Evolutionary conservation across 2,113 vertebrate genomes (phyloP), one percentile per base, ranked within the genome.

Genomic region (Crotalus tigris): DNA sequence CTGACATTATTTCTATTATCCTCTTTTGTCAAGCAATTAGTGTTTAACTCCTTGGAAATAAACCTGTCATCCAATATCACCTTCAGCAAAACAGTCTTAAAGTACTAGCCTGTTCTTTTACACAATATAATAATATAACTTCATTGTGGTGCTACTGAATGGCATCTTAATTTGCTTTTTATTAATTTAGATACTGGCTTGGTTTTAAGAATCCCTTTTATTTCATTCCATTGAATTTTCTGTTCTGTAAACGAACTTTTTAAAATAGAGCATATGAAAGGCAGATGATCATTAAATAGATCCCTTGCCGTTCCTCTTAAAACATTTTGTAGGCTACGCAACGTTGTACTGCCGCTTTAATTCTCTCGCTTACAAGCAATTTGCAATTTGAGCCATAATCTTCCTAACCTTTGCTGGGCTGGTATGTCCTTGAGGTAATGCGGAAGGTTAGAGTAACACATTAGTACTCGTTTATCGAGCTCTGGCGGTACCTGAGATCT

Each of bases 401-500:
- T 94, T 39, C 92, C 85, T 94, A 96, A 96, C 95, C 94, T 95
- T 93, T 94, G 95, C 95, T 96, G 93, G 95, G 94, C 90, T 93
- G 88, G 57, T 49, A 54, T 98, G 98, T 98, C 98, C 98, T 99
- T 98, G 98, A 93, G 92, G 54, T 96, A 95, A 97, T 93, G 96
- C 95, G 95, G 95, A 97, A 97, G 95, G 94, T 95, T 90, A 94
- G 57, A 94, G 93, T 94, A 94, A 96, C 54, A 91, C 97, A 98
- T 98, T 98, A 98, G 98, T 96, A 98, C 98, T 98, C 98, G 95
- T 96, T 96, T 94, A 98, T 95, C 94, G 97, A 98, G 97, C 97
- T 97, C 96, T 96, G 96, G 96, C 96, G 98, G 96, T 97, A 98
- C 98, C 98, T 98, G 98, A 97, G 98, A 97, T 97, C 98, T 98